Evolutionary conservation across 2,113 vertebrate species (phyloP).

Genomic region (Rhegmatorhina hoffmannsi): DNA sequence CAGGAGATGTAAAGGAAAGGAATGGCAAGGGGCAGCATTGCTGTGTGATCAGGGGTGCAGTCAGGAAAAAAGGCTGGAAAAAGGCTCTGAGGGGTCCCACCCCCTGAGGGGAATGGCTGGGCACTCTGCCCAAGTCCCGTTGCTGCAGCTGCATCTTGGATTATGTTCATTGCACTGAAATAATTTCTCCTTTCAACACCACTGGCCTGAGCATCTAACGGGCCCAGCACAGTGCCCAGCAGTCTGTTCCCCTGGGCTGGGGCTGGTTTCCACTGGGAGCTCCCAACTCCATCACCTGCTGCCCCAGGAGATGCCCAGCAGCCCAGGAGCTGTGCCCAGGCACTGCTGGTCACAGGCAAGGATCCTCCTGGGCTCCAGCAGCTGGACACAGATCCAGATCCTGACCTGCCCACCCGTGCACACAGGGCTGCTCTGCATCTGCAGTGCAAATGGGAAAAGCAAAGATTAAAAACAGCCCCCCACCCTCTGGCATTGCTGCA

Average conservation of each 20-base stretch:
- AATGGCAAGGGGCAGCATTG: not conserved
- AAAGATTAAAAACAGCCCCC: not conserved
- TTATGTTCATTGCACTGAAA: not conserved
- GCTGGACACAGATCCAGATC: not conserved
- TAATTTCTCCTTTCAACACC: not conserved
- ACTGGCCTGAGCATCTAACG: not conserved
- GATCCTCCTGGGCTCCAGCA: not conserved
- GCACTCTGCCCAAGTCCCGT: not conserved
- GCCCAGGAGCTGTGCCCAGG: not conserved
- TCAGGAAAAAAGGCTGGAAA: not conserved
- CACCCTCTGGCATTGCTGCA: not conserved
- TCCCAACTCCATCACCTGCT: accelerated
- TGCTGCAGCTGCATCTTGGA: not conserved
- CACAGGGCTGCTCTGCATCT: not conserved
- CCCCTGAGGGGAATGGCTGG: not conserved
- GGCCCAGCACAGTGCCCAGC: accelerated
- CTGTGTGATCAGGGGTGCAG: not conserved
- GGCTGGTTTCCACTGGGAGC: not conserved
- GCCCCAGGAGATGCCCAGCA: not conserved
- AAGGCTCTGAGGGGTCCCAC: not conserved
- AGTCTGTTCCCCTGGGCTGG: not conserved
- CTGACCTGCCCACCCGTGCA: accelerated
- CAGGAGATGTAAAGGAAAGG: not conserved
- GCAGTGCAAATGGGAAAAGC: not conserved
- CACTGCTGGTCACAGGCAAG: not conserved